Percentiles rank a stretch among this genome's conserved stretches.
phyloP scores from a whole-genome alignment of 2,888 invertebrate genomes.

The Rhagonycha fulva region DNA sequence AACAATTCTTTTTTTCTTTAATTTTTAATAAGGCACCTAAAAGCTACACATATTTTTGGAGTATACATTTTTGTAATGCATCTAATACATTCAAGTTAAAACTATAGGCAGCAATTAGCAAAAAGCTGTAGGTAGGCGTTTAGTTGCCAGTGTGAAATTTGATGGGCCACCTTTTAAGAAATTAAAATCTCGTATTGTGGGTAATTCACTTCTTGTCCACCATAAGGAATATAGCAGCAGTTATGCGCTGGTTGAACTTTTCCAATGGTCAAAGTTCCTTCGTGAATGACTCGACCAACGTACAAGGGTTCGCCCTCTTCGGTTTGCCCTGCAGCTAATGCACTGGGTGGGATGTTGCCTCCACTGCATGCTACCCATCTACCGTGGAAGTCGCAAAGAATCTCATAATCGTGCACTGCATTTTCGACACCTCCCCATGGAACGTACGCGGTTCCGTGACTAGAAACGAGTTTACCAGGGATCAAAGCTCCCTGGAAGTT shows the following conservation, averaged over 20 bases:
- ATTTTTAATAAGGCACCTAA: conserved; percentile 26
- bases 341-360: conserved; percentile 72
- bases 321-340: conserved; percentile 69
- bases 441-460: conserved; percentile 66
- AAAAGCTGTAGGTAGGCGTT: background rate
- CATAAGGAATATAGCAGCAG: conserved; percentile 83
- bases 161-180: conserved; percentile 42
- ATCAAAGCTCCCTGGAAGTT: conserved; percentile 73
- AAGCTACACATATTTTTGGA: conserved; percentile 14
- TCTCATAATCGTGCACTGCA: conserved; percentile 71
- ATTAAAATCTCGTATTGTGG: conserved; percentile 81
- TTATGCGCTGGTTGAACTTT: conserved; percentile 85
- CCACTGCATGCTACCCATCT: conserved; percentile 50
- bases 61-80: conserved; percentile 4
- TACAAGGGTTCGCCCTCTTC: conserved; percentile 81
- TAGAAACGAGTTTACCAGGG: conserved; percentile 77
- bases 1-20: background rate
- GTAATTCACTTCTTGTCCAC: conserved; percentile 77
- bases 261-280: conserved; percentile 76
- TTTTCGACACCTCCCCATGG: conserved; percentile 80
- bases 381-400: conserved; percentile 52
- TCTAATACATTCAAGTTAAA: background rate
- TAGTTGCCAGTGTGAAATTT: background rate
- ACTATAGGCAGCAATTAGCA: conserved; percentile 1
- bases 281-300: conserved; percentile 77